A percentile compares a stretch with the other conserved stretches of the same genome.
Evolutionary conservation across 2,797 vertebrate genomes (phyloP).

Genomic region (Sebastes iracundus): DNA sequence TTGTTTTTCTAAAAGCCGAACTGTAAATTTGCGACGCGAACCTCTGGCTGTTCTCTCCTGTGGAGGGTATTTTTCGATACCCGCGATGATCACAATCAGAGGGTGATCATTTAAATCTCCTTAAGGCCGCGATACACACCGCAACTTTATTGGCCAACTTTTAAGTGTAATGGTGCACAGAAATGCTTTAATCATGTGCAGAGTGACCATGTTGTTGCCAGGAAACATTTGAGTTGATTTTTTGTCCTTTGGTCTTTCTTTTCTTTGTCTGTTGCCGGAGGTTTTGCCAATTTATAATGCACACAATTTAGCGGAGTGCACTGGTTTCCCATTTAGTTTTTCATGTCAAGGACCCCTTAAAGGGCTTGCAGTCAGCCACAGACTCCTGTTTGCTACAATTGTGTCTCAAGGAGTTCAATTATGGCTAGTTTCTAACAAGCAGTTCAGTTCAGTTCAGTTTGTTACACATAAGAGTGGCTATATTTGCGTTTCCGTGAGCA

Average conservation of each 20-base stretch:
- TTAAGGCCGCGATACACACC: conserved; percentile 8
- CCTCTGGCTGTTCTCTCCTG: not conserved
- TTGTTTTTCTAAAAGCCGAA: conserved; percentile 58
- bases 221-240: conserved; percentile 41
- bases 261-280: conserved; percentile 10
- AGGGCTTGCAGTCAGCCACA: not conserved
- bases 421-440: not conserved
- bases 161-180: conserved; percentile 37
- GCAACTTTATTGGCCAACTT: conserved; percentile 14
- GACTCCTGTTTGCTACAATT: not conserved
- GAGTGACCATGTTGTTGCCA: conserved; percentile 26
- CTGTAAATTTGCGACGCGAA: conserved; percentile 28
- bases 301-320: not conserved
- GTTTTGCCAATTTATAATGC: not conserved
- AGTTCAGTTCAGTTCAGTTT: not conserved
- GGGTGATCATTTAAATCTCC: conserved; percentile 45
- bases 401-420: conserved; percentile 1
- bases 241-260: not conserved
- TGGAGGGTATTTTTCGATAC: not conserved
- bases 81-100: conserved; percentile 25
- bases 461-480: not conserved
- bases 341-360: not conserved
- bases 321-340: not conserved
- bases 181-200: conserved; percentile 37
- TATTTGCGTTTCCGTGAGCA: too few relatives aligned